A percentile compares a stretch with the other conserved stretches of the same genome.
phyloP scores from a whole-genome alignment of 2,113 vertebrate species.

The Leucoraja erinaceus region DNA sequence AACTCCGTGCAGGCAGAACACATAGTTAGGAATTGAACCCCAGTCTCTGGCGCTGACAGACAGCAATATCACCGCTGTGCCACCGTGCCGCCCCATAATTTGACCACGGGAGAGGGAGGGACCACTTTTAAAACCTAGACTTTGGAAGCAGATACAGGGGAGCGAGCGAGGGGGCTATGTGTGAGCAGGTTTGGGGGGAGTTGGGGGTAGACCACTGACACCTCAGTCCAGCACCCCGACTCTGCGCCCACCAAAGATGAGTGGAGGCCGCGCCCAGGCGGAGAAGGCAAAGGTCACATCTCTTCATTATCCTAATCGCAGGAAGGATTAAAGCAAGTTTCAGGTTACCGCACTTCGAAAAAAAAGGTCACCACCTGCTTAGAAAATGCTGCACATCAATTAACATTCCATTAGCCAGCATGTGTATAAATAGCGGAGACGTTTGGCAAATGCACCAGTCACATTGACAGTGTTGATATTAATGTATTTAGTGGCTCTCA shows the following conservation, averaged over 20 bases:
- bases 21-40: too few species aligned
- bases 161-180: too few species aligned
- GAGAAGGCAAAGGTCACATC: background rate
- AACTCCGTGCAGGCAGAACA: too few species aligned
- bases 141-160: too few species aligned
- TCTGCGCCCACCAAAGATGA: background rate
- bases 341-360: background rate
- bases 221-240: background rate
- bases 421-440: background rate
- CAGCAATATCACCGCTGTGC: too few species aligned
- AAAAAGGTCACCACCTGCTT: constrained; percentile 32
- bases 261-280: background rate
- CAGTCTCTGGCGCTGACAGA: too few species aligned
- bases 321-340: background rate
- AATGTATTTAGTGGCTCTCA: constrained; percentile 9
- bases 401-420: constrained; percentile 14
- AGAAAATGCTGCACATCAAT: constrained; percentile 19
- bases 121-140: too few species aligned
- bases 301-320: constrained; percentile 15
- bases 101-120: too few species aligned
- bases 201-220: too few species aligned
- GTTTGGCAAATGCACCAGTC: background rate
- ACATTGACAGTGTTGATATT: constrained; percentile 30
- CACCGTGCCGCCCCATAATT: too few species aligned
- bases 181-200: too few species aligned